phyloP scores from a whole-genome alignment of 2,888 invertebrate genomes.

The Sphinx pinastri region DNA sequence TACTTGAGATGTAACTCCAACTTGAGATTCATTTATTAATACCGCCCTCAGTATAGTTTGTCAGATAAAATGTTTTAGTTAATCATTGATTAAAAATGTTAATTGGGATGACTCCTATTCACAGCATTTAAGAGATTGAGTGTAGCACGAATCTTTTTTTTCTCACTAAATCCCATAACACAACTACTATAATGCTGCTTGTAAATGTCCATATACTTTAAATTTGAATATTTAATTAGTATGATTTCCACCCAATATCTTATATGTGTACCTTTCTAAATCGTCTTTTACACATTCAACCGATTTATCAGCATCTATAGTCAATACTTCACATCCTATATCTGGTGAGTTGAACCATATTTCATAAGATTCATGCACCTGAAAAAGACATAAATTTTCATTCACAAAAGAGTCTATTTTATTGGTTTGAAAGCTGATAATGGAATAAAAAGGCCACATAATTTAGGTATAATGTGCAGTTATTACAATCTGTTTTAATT shows the following conservation, averaged over 20 bases:
- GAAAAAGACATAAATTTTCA: conserved; percentile 30
- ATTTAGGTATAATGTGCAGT: too few relatives aligned
- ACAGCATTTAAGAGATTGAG: neutral
- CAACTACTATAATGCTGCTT: too few relatives aligned
- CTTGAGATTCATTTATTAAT: too few relatives aligned
- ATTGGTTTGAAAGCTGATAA: neutral
- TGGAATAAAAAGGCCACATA: too few relatives aligned
- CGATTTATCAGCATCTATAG: conserved; percentile 71
- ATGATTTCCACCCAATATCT: conserved; percentile 77
- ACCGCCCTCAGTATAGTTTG: neutral
- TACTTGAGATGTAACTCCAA: too few relatives aligned
- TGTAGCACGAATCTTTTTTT: too few relatives aligned
- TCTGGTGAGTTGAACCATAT: conserved; percentile 67
- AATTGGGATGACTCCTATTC: neutral
- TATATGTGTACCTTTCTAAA: conserved; percentile 71
- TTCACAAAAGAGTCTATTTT: neutral
- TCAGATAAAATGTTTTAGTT: neutral
- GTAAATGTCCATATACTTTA: too few relatives aligned
- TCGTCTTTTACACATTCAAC: conserved; percentile 64
- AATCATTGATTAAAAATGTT: neutral
- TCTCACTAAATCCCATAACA: too few relatives aligned
- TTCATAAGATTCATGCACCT: conserved; percentile 78
- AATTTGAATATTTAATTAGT: conserved; percentile 56
- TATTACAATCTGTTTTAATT: too few relatives aligned
- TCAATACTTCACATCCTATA: conserved; percentile 75